Base-by-base conservation (phyloP, 1,140 invertebrate species). In the Drosophila biarmipes region DNA sequence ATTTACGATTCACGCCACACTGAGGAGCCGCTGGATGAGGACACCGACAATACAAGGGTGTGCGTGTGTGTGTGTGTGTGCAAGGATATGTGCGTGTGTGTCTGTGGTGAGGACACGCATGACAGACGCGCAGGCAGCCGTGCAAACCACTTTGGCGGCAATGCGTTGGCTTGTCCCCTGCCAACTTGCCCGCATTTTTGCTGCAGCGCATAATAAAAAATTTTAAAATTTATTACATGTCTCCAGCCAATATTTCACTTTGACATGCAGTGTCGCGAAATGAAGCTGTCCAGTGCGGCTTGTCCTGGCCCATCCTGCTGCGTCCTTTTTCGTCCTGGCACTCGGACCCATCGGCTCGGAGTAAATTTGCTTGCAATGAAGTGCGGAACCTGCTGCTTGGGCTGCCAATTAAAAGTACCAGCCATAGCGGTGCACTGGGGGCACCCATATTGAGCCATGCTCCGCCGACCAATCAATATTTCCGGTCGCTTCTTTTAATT, bases 241-340 rank as follows among this genome's bases (percentile, higher is more conserved):
- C 89, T 91, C 89, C 84, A 90, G 89, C 89, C 89, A 91, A 91
- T 91, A 91, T 91, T 91, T 91, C 89, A 91, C 89, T 91, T 91
- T 91, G 89, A 91, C 89, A 89, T 91, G 80, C 84, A 63, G 78
- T 77, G 89, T 91, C 89, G 84, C 89, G 84, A 91, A 91, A 91
- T 91, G 80, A 91, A 91, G 89, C 89, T 91, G 89, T 91, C 89
- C 89, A 72, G 67, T 43, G 34, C 52, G 29, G 34, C 54, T 42
- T 31, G 40, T 43, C 40, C 40, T 11, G 40, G 10, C 11, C 11
- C 15, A 1, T 42, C 15, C 37, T 8, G 1, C 2, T 6, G 17
- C 38, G 37, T 38, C n/a, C 37, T 15, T 2, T 38, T 38, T 11
- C 8, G 48, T 40, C 43, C 34, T 10, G 21, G 31, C 35, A 37